A percentile compares a stretch with the other conserved stretches of the same genome.
These are phyloP conservation scores for Lithodes maja DNA, from an alignment of 2,888 invertebrate species.

Conservation along the genomic window DNA sequence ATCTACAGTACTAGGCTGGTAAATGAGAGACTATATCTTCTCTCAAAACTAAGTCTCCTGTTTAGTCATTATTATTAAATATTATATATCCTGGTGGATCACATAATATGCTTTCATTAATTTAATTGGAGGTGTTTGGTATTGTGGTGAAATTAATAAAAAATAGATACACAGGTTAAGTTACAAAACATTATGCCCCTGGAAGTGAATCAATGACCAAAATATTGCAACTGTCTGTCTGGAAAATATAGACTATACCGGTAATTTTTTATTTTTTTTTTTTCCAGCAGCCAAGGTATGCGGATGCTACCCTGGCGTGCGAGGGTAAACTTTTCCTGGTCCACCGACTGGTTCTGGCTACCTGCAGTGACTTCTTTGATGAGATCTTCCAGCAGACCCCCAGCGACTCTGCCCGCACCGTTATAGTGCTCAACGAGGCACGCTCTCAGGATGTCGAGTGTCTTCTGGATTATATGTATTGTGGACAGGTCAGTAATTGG, in stretches of 20 bases:
- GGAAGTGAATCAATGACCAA: background rate
- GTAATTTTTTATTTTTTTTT: background rate
- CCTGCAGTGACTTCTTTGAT: constrained; percentile 69
- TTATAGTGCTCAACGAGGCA: constrained; percentile 66
- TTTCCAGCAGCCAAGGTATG: constrained; percentile 48
- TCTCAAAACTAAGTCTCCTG: no score
- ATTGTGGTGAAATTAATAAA: no score
- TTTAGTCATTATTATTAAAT: no score
- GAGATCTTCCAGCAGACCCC: constrained; percentile 68
- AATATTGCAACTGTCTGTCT: no score
- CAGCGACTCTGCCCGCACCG: constrained; percentile 53
- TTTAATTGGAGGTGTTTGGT: no score
- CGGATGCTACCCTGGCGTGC: constrained; percentile 67
- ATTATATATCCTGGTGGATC: no score
- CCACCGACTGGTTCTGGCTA: constrained; percentile 63
- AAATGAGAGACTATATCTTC: no score
- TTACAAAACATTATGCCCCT: constrained; percentile 1
- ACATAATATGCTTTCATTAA: no score
- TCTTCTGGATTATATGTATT: constrained; percentile 66
- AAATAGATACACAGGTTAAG: background rate
- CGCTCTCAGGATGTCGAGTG: constrained; percentile 63
- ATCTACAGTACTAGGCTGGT: background rate
- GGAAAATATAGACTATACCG: no score
- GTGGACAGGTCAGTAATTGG: constrained; percentile 61
- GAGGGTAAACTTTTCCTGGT: constrained; percentile 65